Base-by-base conservation (phyloP, 2,797 vertebrate species). In the Sebastes itinus region DNA sequence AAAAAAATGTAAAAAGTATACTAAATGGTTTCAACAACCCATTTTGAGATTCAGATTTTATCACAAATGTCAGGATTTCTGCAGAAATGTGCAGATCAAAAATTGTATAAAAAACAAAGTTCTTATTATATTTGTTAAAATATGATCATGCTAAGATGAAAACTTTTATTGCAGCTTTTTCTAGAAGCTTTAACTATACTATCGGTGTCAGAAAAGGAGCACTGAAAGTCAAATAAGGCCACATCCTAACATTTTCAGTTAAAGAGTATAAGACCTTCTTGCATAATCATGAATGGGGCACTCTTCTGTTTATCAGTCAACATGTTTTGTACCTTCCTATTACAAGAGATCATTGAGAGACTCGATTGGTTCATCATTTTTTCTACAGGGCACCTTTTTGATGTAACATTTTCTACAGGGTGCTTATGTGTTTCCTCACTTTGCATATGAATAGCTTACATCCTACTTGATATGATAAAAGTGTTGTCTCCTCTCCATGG, bases 51-150 rank as follows among this genome's bases (percentile, higher is more conserved):
- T 86, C 86, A 82, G 85, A 91, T 92, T 93, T 92, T 81, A 88
- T 89, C 78, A 38, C 55, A 72, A 56, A 56, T 69, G 76, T 86
- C 69, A 78, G 78, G 62, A 84, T 78, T 83, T 91, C 85, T 90
- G 89, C 88, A 78, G 46, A 83, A 55, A 52, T 73, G 52, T 83
- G 87, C 87, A 87, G 88, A 92, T 69, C 28, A 23, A 78, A 88
- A 90, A 84, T 73, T 87, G 77, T 88, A 82, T 62, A 78, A 73
- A 78, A 49, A 58, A 77, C 16, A 82, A 85, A 82, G 72, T 89
- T 87, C 75, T 87, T 89, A 85, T 81, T 90, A 90, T 91, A 92
- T 93, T 92, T 94, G 89, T 92, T 89, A 81, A 91, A 86, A 91
- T 77, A 82, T 49, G 75, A 84, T 84, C 61, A 82, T 82, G 76